phyloP scores from a whole-genome alignment of 2,113 vertebrate genomes.

The Passer domesticus region DNA sequence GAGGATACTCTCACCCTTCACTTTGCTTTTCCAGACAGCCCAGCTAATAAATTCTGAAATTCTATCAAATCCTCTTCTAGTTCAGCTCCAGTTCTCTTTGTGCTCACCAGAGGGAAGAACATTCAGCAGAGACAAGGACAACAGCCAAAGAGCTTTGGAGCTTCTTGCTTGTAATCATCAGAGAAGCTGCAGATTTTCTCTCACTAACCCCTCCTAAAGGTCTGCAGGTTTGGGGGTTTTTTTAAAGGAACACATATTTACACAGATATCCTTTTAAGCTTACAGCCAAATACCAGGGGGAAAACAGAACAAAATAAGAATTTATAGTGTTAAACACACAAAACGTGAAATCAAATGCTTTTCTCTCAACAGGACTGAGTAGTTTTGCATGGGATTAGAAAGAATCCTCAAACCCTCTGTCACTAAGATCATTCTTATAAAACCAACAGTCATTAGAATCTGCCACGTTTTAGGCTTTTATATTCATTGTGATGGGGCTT shows the following conservation, averaged over 20 bases:
- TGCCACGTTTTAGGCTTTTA: not conserved
- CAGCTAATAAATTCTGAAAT: not conserved
- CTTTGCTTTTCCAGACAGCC: not conserved
- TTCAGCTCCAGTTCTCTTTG: not conserved
- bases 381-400: not conserved
- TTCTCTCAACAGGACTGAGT: not conserved
- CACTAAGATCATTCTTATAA: not conserved
- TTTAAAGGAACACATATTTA: not conserved
- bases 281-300: not conserved
- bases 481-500: not conserved
- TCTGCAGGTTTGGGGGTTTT: not conserved
- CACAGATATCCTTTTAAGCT: not conserved
- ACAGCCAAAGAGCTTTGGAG: not conserved
- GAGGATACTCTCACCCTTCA: not conserved
- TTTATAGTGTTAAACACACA: not conserved
- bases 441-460: not conserved
- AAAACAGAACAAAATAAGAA: not conserved
- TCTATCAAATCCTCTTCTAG: not conserved
- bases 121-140: not conserved
- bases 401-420: not conserved
- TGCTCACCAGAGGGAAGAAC: not conserved
- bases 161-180: not conserved
- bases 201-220: not conserved
- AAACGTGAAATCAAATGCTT: not conserved
- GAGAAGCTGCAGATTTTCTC: not conserved